A percentile compares a stretch with the other conserved stretches of the same genome.
Conservation (phyloP, 2,888 invertebrate genomes). For the Lydus trimaculatus region DNA sequence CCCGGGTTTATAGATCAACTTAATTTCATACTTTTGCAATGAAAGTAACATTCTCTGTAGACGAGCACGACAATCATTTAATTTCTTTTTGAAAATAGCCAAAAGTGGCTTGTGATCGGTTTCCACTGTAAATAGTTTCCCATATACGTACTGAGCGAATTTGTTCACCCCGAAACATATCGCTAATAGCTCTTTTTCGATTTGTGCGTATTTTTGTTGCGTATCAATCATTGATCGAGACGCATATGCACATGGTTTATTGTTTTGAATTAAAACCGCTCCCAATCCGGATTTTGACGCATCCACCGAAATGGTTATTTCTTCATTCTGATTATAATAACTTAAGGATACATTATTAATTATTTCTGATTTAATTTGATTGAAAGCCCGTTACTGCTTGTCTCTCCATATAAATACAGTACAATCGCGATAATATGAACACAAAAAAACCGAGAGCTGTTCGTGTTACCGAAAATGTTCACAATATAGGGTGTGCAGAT, state of each 20-base stretch:
- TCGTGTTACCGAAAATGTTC: no score
- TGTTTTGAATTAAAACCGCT: slow-evolving; percentile 49
- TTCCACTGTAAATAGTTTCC: slow-evolving; percentile 29
- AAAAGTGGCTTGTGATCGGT: slow-evolving; percentile 41
- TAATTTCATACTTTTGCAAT: slow-evolving; percentile 19
- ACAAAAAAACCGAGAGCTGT: no score
- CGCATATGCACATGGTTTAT: slow-evolving; percentile 49
- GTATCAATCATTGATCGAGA: slow-evolving; percentile 46
- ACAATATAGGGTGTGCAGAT: no score
- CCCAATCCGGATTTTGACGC: slow-evolving; percentile 45
- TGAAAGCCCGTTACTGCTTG: no score
- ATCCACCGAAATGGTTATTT: no score
- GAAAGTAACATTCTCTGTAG: slow-evolving; percentile 11
- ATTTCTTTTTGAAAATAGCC: slow-evolving; percentile 36
- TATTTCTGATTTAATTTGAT: no score
- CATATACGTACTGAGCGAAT: slow-evolving; percentile 37
- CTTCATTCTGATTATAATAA: no score
- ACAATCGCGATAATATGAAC: no score
- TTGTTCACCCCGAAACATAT: slow-evolving; percentile 33
- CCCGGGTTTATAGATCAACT: slow-evolving; percentile 40
- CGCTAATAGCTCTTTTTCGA: slow-evolving; percentile 46
- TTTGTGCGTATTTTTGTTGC: slow-evolving; percentile 52
- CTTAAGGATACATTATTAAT: no score
- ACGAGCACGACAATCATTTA: slow-evolving; percentile 11
- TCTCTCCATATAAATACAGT: no score